Evolutionary conservation across 2,888 invertebrate species (phyloP), one percentile per base, ranked within the genome.

Genomic region (Desoria tigrina): DNA sequence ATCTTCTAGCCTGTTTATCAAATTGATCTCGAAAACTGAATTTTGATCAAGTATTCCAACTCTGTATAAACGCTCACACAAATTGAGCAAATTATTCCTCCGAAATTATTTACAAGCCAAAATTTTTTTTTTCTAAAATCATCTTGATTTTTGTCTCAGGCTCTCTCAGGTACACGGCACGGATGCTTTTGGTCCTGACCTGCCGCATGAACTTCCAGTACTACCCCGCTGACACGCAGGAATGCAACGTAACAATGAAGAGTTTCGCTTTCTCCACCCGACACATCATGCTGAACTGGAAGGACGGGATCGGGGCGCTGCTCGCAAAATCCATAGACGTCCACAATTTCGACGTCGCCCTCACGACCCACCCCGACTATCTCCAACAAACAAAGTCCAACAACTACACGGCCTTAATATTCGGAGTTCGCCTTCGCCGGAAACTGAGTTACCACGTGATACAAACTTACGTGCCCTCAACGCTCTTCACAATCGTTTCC

Each of bases 191-290:
- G 18, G 51, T 23, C 23, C 51, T 51, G 14, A 51, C 51, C 14
- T 60, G 60, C 27, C 27, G 18, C 9, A 60, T 60, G 60, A 21
- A 49, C 3, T 60, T 60, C 24, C 21, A 50, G 7, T 60, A 50
- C 32, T 60, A 45, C 32, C 60, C 60, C n/a, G 60, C 51, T 2
- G 60, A 60, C 51, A 51, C 51, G 9, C 60, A 60, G 45, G 45
- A 45, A 16, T 45, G 26, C 18, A 39, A 39, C 42, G 26, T 24
- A 18, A 39, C 24, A 18, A 58, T 58, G 37, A 24, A 42, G 39
- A 42, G 14, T 42, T 42, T 42, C 18, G 42, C 24, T 14, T 42
- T 58, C 16, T 58, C 32, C 21, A 39, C 24, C 21, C 11, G 21
- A 7, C 9, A 58, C 32, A 58, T 42, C 42, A 23, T 16, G 26